These are phyloP conservation scores for Chrysaora quinquecirrha DNA, from an alignment of 30 jellyfish, hydroid and myxozoan species.

Conservation along the genomic window DNA sequence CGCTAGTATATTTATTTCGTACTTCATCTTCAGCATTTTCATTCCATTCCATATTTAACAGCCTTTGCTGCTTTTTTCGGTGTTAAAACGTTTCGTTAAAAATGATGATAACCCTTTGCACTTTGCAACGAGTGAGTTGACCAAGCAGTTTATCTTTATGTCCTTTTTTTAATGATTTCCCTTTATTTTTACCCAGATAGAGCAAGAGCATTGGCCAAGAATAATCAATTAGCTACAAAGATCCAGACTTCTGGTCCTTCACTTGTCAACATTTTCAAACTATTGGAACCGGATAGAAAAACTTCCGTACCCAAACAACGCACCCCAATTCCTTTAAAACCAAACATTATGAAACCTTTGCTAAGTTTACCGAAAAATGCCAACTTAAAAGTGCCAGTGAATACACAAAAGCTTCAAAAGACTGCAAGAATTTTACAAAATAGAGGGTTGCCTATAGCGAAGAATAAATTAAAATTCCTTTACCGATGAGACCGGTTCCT, in stretches of 20 bases:
- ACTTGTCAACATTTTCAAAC: background rate
- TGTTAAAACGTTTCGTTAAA: no score
- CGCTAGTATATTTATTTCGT: no score
- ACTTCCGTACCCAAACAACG: background rate
- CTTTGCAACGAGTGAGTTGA: no score
- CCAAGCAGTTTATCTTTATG: no score
- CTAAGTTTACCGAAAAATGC: background rate
- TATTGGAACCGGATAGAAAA: background rate
- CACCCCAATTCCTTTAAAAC: background rate
- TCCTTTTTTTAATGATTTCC: no score
- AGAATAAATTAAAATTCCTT: no score
- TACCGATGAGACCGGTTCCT: conserved; percentile 5
- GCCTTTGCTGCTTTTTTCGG: no score
- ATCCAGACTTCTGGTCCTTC: background rate
- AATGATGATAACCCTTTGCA: no score
- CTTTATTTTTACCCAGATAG: background rate
- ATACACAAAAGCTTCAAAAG: background rate
- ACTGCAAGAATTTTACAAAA: background rate
- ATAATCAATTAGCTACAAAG: background rate
- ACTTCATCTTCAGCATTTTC: no score
- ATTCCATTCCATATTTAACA: no score
- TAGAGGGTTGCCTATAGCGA: background rate
- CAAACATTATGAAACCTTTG: background rate
- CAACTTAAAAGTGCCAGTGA: background rate
- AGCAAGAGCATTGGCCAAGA: background rate